Evolutionary conservation across 2,888 invertebrate genomes (phyloP).

Genomic region (Caenorhabditis sp.): DNA sequence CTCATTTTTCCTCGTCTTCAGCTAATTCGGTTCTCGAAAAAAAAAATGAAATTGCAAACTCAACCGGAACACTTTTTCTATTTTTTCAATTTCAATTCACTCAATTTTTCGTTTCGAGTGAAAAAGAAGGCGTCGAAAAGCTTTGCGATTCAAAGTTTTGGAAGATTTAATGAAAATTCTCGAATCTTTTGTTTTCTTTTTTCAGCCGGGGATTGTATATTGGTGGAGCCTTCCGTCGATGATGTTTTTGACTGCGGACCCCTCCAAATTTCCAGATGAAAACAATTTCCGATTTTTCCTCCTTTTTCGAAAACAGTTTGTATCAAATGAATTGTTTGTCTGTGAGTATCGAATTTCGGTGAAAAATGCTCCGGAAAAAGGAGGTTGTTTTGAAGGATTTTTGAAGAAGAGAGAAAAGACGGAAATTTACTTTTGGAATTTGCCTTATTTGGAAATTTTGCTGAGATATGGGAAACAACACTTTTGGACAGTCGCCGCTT

Average conservation of each 20-base stretch:
- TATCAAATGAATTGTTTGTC: slow-evolving; percentile 64
- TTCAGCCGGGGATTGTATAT: slow-evolving; percentile 30
- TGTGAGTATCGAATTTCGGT: slow-evolving; percentile 49
- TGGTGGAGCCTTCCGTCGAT: neutral
- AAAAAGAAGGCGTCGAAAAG: neutral
- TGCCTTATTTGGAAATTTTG: slow-evolving; percentile 5
- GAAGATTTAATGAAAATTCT: slow-evolving; percentile 47
- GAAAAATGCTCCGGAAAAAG: slow-evolving; percentile 7
- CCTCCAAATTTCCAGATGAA: slow-evolving; percentile 24
- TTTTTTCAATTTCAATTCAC: slow-evolving; percentile 7
- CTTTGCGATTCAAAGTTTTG: neutral
- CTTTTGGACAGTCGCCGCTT: neutral
- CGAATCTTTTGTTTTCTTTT: slow-evolving; percentile 15
- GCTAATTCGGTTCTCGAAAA: slow-evolving; percentile 25
- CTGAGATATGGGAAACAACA: neutral
- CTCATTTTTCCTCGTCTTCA: slow-evolving; percentile 1
- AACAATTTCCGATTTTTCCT: slow-evolving; percentile 58
- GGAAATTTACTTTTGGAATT: slow-evolving; percentile 19
- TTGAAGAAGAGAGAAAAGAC: slow-evolving; percentile 31
- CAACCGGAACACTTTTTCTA: slow-evolving; percentile 31
- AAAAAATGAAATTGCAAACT: slow-evolving; percentile 23
- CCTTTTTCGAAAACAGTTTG: slow-evolving; percentile 59
- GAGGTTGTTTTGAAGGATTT: slow-evolving; percentile 29
- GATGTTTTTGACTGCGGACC: slow-evolving; percentile 29
- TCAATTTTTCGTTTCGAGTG: too few relatives aligned